These are phyloP conservation scores for Capitulum mitella DNA, from an alignment of 2,888 invertebrate genomes.

Conservation along the genomic window DNA sequence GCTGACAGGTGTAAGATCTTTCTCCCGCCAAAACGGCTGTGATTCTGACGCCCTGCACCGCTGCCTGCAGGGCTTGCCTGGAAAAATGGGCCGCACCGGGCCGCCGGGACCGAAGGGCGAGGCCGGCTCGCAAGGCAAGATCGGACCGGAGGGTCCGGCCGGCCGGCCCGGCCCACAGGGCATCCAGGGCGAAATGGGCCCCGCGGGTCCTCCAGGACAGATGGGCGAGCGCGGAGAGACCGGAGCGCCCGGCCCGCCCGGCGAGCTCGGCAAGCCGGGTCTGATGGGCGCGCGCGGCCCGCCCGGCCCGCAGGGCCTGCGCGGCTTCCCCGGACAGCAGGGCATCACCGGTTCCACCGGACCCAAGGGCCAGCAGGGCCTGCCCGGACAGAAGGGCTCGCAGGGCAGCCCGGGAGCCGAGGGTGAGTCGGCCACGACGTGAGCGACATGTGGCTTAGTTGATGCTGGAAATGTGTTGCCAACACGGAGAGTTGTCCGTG, in stretches of 20 bases:
- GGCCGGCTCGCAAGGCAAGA: slow-evolving; percentile 58
- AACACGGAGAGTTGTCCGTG: too few species aligned
- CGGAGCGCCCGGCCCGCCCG: slow-evolving; percentile 53
- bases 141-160: slow-evolving; percentile 68
- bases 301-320: slow-evolving; percentile 60
- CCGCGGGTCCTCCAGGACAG: slow-evolving; percentile 69
- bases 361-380: slow-evolving; percentile 64
- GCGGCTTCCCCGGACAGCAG: slow-evolving; percentile 54
- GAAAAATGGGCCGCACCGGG: slow-evolving; percentile 59
- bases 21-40: slow-evolving; percentile 2
- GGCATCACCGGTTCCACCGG: slow-evolving; percentile 64
- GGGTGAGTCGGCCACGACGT: slow-evolving; percentile 47
- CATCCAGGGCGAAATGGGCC: slow-evolving; percentile 64
- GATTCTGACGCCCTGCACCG: background rate
- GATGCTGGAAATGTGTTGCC: too few species aligned
- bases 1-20: too few species aligned
- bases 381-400: slow-evolving; percentile 60
- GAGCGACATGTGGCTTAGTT: too few species aligned
- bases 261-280: slow-evolving; percentile 65
- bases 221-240: slow-evolving; percentile 67
- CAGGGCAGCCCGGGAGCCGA: slow-evolving; percentile 68
- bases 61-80: slow-evolving; percentile 55
- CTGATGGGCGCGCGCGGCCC: slow-evolving; percentile 64
- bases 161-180: slow-evolving; percentile 71
- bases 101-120: slow-evolving; percentile 66